Conservation (phyloP, 1,140 invertebrate genomes). For the Drosophila nikananu region DNA sequence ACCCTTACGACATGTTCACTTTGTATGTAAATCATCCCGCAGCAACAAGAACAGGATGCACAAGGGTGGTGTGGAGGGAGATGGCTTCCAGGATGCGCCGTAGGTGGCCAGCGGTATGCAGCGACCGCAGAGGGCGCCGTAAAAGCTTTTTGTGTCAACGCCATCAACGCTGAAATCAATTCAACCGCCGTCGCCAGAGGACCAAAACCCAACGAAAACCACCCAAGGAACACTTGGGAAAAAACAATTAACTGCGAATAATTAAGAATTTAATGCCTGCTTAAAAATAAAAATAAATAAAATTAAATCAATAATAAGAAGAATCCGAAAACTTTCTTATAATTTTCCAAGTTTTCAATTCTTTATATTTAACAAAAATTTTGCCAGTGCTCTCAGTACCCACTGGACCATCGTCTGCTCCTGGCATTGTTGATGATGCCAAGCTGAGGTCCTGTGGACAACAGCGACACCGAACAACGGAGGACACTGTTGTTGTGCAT, state of each 20-base stretch:
- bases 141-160: slow-evolving; percentile 85
- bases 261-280: background rate
- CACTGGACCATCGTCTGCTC: slow-evolving; percentile 52
- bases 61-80: background rate
- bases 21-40: slow-evolving; percentile 81
- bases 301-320: background rate
- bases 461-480: slow-evolving; percentile 26
- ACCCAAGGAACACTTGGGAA: background rate
- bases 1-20: slow-evolving; percentile 72
- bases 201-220: slow-evolving; percentile 24
- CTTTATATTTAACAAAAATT: background rate
- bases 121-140: slow-evolving; percentile 79
- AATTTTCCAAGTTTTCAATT: too few relatives aligned
- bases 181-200: slow-evolving; percentile 69
- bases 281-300: too few relatives aligned
- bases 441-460: slow-evolving; percentile 48
- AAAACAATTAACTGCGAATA: background rate
- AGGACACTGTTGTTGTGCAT: slow-evolving; percentile 47
- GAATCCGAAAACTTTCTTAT: accelerated
- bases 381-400: background rate
- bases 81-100: slow-evolving; percentile 66
- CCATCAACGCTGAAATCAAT: slow-evolving; percentile 84
- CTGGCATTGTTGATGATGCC: slow-evolving; percentile 69
- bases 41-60: slow-evolving; percentile 62
- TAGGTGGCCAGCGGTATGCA: slow-evolving; percentile 80